Evolutionary conservation across 2,797 vertebrate species (phyloP).

Genomic region (Lutjanus argentimaculatus): DNA sequence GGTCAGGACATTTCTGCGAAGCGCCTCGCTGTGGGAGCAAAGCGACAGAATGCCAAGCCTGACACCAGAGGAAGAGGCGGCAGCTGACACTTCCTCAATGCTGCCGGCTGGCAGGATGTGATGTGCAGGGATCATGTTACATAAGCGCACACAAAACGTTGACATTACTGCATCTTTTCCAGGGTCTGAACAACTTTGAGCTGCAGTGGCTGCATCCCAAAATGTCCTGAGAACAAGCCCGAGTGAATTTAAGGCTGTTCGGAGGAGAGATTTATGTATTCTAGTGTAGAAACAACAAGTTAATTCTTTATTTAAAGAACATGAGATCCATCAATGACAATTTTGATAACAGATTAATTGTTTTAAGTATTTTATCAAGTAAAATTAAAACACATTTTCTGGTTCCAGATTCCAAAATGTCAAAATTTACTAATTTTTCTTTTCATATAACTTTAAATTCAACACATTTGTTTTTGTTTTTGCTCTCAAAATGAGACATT

Average conservation of each 20-base stretch:
- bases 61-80: constrained; percentile 76
- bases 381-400: not conserved
- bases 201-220: constrained; percentile 33
- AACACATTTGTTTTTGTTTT: not conserved
- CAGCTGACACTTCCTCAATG: constrained; percentile 74
- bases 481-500: not conserved
- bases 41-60: constrained; percentile 53
- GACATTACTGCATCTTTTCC: constrained; percentile 62
- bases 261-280: constrained; percentile 10
- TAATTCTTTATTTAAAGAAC: not conserved
- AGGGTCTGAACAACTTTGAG: constrained; percentile 27
- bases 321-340: not conserved
- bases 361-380: not conserved
- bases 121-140: constrained; percentile 71
- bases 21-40: constrained; percentile 53
- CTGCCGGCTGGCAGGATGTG: constrained; percentile 76
- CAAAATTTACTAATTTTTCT: not conserved
- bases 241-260: constrained; percentile 13
- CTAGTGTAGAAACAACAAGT: not conserved
- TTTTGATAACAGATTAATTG: not conserved
- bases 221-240: constrained; percentile 14
- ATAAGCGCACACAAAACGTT: constrained; percentile 53
- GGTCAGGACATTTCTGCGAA: constrained; percentile 62
- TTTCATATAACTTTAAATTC: not conserved
- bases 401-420: constrained; percentile 1